Evolutionary conservation across 2,888 invertebrate genomes (phyloP), one percentile per base, ranked within the genome.

Genomic region (Theodoxus fluviatilis): DNA sequence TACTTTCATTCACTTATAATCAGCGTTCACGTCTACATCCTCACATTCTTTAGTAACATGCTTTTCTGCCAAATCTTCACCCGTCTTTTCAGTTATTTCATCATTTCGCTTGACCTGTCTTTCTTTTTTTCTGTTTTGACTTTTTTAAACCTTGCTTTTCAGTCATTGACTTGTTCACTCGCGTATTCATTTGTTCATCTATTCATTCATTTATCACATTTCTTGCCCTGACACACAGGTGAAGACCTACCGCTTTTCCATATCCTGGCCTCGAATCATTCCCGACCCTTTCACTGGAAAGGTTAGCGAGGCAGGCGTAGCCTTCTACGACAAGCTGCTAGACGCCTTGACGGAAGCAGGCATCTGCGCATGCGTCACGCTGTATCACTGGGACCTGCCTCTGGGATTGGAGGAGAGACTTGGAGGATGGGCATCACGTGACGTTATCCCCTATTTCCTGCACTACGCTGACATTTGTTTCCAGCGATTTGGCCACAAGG

Each of bases 321-420:
- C 90, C 71, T 93, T 93, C 85, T 95, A 95, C 85, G 91, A 91
- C 80, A 90, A 92, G 75, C 86, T 95, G 61, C 92, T 94, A 68
- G 89, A 93, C 79, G 92, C 91, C 78, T 88, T 94, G 9, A 74
- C 92, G 9, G 87, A 85, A 0, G 87, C 89, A 66, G 89, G 88
- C n/a, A 91, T 93, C 69, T 83, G 87, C 68, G 92, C 92, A 4
- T 79, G 87, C 77, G 83, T 90, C 18, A 91, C 90, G 88, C 90
- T 86, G 88, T 90, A 79, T 38, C 69, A 69, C 69, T 69, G 69
- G 69, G 87, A 88, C 75, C 79, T 86, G 67, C 87, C 88, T 0
- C 81, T 85, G 43, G 72, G 78, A 25, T 78, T 88, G 33, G 82
- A 86, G 74, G 82, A 86, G 68, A 28, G 63, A 28, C 57, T 73